Evolutionary conservation across 1,140 invertebrate genomes (phyloP), one percentile per base, ranked within the genome.

Genomic region (Armadillidium nasatum): DNA sequence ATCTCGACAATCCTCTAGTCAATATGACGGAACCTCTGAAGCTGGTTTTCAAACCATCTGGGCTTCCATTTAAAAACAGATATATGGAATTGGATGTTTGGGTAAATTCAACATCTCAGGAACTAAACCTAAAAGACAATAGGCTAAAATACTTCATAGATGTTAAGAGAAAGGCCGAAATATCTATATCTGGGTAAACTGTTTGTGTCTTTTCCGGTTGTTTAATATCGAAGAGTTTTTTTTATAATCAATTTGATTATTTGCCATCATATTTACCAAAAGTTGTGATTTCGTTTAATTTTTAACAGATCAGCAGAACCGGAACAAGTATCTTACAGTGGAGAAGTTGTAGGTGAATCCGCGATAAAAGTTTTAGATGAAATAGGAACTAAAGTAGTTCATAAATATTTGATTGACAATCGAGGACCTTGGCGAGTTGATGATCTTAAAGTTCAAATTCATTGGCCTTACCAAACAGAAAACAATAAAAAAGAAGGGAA

Each of bases 1-100:
- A 94, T 81, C 86, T 97, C 44, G 95, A 94, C 33, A 98, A 98
- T 86, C 96, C 95, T 0, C 92, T 96, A 82, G 90, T 91, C 73
- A 87, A 81, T 87, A 89, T 70, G 84, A 88, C 77, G 1, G 76
- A 74, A 19, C 68, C 78, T 11, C 77, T 85, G 50, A 77, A 79
- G 79, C 87, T 96, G 19, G 86, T 92, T 70, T 96, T 96, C 83
- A 92, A 94, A 83, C 90, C 93, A 0, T 90, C 90, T 80, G 88
- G 88, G 23, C 84, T 93, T 15, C 89, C 90, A 80, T 91, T 91
- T 77, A 89, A 88, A 44, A 90, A 92, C 82, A 87, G 88, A 0
- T 86, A 88, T 46, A 85, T 97, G 13, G 83, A 87, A 43, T 93
- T 96, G 82, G 83, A 86, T 4, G 87, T 94, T 1, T 91, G 90